Evolutionary conservation across 2,888 invertebrate species (phyloP).

Genomic region (Pseudoips prasinana): DNA sequence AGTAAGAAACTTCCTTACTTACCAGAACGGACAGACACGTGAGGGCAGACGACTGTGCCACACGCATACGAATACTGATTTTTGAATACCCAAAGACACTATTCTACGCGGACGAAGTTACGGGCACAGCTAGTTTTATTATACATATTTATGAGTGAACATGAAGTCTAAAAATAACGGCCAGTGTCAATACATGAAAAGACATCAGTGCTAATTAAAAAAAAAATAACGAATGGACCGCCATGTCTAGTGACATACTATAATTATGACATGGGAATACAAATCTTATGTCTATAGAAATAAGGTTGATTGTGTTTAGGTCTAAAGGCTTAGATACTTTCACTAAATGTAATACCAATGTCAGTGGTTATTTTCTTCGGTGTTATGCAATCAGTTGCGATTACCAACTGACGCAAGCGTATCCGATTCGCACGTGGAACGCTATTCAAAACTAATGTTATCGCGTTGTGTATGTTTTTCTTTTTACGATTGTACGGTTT

Average conservation of each 20-base stretch:
- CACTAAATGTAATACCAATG: conserved; percentile 73
- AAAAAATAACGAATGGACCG: conserved; percentile 45
- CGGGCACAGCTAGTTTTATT: no score
- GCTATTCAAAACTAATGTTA: conserved; percentile 24
- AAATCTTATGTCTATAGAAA: conserved; percentile 16
- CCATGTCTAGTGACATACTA: conserved; percentile 35
- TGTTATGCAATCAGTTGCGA: conserved; percentile 55
- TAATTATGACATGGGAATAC: neutral
- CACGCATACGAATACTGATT: no score
- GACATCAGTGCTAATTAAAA: conserved; percentile 40
- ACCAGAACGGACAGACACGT: no score
- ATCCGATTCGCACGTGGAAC: conserved; percentile 34
- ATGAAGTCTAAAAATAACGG: no score
- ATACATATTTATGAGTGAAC: no score
- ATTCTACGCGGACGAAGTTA: no score
- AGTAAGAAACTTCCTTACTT: no score
- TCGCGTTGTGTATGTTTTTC: conserved; percentile 9
- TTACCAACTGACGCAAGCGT: conserved; percentile 45
- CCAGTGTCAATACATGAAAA: conserved; percentile 35
- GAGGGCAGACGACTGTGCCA: no score
- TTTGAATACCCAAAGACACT: no score
- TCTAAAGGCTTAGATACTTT: conserved; percentile 54
- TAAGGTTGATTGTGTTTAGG: conserved; percentile 11
- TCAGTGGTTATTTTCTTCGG: conserved; percentile 67
- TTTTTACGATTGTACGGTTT: conserved; percentile 14